Evolutionary conservation across 2,797 vertebrate species (phyloP).

Genomic region (Nasua narica): DNA sequence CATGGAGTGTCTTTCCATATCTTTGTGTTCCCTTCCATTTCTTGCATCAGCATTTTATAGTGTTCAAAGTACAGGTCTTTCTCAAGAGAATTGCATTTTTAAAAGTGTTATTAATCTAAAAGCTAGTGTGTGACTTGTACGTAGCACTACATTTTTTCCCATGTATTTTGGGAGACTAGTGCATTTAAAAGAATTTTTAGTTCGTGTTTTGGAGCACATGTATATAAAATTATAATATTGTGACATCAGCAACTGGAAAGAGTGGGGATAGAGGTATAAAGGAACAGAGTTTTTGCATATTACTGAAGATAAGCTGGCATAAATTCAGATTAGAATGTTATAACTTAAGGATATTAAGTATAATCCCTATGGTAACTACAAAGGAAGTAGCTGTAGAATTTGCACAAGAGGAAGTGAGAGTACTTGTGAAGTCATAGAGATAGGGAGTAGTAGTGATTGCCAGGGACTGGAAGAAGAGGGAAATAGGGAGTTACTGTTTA

Average conservation of each 20-base stretch:
- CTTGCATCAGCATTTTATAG: not conserved
- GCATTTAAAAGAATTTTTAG: not conserved
- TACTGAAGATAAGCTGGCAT: not conserved
- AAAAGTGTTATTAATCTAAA: not conserved
- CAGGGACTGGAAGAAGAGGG: not conserved
- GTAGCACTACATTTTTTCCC: not conserved
- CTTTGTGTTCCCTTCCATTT: not conserved
- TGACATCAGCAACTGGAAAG: not conserved
- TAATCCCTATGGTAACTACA: not conserved
- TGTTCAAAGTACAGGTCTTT: not conserved
- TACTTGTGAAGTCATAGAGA: not conserved
- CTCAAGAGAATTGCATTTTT: not conserved
- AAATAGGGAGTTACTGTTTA: not conserved
- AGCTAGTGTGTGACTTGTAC: not conserved
- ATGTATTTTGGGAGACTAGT: not conserved
- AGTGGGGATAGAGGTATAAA: not conserved
- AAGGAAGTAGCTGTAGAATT: not conserved
- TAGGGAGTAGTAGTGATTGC: not conserved
- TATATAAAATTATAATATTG: not conserved
- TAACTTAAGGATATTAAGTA: not conserved
- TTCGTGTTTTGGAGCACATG: not conserved
- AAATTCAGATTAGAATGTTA: not conserved
- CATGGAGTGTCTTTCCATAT: not conserved
- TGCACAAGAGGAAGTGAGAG: not conserved
- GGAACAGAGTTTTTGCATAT: not conserved